Base-by-base conservation (phyloP, 2,113 vertebrate genomes). In the Xiphophorus couchianus region DNA sequence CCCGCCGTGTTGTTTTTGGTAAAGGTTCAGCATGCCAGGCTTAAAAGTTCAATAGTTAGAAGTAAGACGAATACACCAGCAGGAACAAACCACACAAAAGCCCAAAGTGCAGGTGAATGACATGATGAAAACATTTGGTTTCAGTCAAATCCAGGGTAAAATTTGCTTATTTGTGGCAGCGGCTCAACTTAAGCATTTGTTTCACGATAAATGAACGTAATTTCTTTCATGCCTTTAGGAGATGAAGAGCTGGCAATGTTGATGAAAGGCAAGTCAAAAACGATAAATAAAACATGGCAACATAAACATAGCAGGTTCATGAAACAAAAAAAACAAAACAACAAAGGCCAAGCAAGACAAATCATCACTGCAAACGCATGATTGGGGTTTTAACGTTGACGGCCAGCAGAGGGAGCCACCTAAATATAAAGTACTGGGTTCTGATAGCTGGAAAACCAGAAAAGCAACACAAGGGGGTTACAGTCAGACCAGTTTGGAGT, bases 371-470 rank as follows among this genome's bases (percentile, higher is more conserved):
- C 4, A 67, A 73, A 84, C n/a, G 37, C 25, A 69, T 84, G 86
- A 90, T 88, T 92, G 81, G 73, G 67, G 74, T 69, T 84, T 84
- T 35, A 73, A 82, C 67, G 58, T 64, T 33, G 31, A 5, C 1
- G 25, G 77, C 89, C 91, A 91, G 42, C 76, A 89, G 93, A 86
- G 90, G 91, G 93, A 72, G 89, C 88, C 83, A 91, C 74, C 76
- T 70, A 60, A 64, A 90, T 83, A 74, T 35, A 69, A n/a, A 83
- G 58, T 69, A 68, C 66, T 72, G 4, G 3, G 60, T 66, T 58
- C 61, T 37, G 62, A 54, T 62, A 68, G 63, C 19, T 58, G 54
- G 37, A 69, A 72, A 74, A 81, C 29, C 64, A 37, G 28, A 69
- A 71, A 86, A 22, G 3, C 39, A 82, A 80, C 10, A 74, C 3